A percentile compares a stretch with the other conserved stretches of the same genome.
Conservation (phyloP, 2,888 invertebrate species). For the Parnassius orleans region DNA sequence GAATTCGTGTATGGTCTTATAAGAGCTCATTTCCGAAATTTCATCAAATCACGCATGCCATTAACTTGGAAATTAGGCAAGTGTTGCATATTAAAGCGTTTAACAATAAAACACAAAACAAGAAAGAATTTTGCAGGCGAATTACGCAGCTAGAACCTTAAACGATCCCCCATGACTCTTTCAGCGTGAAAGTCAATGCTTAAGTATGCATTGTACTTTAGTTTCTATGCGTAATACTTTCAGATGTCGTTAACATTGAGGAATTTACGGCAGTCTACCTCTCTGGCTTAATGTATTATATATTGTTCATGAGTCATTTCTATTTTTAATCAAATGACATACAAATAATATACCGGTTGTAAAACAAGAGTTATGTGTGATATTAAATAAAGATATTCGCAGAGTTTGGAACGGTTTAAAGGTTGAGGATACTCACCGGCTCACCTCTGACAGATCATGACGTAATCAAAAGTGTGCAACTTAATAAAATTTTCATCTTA, state of each 20-base stretch:
- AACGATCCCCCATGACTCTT: not conserved
- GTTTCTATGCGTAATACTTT: conserved; percentile 9
- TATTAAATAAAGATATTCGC: conserved; percentile 43
- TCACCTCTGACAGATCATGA: conserved; percentile 56
- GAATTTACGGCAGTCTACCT: conserved; percentile 16
- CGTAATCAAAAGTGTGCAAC: conserved; percentile 49
- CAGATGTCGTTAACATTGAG: conserved; percentile 16
- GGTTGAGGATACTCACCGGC: conserved; percentile 64
- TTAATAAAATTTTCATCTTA: no score
- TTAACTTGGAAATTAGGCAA: conserved; percentile 29
- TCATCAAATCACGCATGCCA: conserved; percentile 24
- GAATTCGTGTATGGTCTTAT: not conserved
- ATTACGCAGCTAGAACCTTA: not conserved
- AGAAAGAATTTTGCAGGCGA: no score
- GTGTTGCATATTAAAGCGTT: conserved; percentile 25
- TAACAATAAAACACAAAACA: not conserved
- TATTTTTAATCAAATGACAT: conserved; percentile 45
- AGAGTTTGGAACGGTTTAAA: conserved; percentile 60
- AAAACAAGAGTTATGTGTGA: conserved; percentile 34
- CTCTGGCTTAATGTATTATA: conserved; percentile 15
- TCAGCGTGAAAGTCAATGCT: no score
- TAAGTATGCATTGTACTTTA: not conserved
- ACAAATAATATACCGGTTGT: conserved; percentile 43
- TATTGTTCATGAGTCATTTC: conserved; percentile 49
- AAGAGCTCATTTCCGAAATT: conserved; percentile 15